Conservation (phyloP, 2,888 invertebrate genomes). For the Exocentrus adspersus region DNA sequence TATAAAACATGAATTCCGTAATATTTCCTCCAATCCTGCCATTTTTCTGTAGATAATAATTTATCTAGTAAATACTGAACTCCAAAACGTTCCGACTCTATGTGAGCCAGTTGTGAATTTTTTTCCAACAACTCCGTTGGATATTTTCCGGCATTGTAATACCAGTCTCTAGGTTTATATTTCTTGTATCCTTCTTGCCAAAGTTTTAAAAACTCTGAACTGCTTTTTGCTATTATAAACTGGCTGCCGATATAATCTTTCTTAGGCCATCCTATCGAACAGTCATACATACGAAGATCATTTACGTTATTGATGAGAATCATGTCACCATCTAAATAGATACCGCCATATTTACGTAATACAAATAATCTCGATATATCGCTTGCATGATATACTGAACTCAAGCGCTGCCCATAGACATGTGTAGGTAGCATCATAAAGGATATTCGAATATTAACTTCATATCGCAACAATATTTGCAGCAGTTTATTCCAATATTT, state of each 20-base stretch:
- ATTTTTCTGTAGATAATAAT: constrained; percentile 8
- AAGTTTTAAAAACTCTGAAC: background rate
- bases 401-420: constrained; percentile 7
- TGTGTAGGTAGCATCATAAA: constrained; percentile 15
- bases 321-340: constrained; percentile 8
- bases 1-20: constrained; percentile 10
- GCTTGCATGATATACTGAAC: constrained; percentile 12
- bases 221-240: constrained; percentile 8
- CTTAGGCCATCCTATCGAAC: constrained; percentile 6
- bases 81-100: constrained; percentile 8
- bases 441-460: background rate
- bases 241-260: constrained; percentile 10
- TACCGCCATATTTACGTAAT: constrained; percentile 9
- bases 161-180: constrained; percentile 21
- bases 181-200: constrained; percentile 12
- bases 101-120: background rate
- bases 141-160: constrained; percentile 18
- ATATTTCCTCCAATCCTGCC: constrained; percentile 7
- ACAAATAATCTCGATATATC: constrained; percentile 3
- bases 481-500: constrained; percentile 6
- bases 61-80: constrained; percentile 15
- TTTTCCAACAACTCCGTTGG: constrained; percentile 9
- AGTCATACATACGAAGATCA: background rate
- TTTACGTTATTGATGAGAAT: constrained; percentile 4
- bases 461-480: background rate